Evolutionary conservation across 2,113 vertebrate genomes (phyloP).

Genomic region (Hypomesus transpacificus): DNA sequence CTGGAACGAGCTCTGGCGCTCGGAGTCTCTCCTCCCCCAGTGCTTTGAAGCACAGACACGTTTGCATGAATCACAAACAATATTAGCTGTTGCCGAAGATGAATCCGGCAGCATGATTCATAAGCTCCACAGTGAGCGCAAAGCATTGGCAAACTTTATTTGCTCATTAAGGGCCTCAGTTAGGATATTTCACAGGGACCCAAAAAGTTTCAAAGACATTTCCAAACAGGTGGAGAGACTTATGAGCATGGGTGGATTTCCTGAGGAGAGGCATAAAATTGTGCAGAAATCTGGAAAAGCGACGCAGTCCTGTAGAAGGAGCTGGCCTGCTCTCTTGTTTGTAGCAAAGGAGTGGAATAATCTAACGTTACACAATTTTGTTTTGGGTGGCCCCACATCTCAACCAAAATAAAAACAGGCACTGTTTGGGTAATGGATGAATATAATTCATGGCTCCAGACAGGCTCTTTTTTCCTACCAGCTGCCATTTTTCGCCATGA

Average conservation of each 20-base stretch:
- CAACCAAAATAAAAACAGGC: constrained; percentile 59
- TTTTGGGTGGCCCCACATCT: constrained; percentile 70
- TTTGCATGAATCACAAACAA: constrained; percentile 60
- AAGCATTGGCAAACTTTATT: constrained; percentile 50
- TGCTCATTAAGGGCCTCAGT: constrained; percentile 58
- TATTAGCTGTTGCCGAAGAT: constrained; percentile 59
- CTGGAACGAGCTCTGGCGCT: constrained; percentile 36
- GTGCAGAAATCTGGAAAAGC: constrained; percentile 60
- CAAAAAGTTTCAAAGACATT: constrained; percentile 59
- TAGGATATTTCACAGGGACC: constrained; percentile 62
- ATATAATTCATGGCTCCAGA: constrained; percentile 62
- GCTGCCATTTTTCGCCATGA: constrained; percentile 58
- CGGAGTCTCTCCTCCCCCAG: constrained; percentile 41
- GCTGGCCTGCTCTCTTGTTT: constrained; percentile 56
- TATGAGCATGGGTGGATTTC: constrained; percentile 68
- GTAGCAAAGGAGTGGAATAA: constrained; percentile 68
- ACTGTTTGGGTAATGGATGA: constrained; percentile 57
- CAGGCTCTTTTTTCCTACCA: constrained; percentile 48
- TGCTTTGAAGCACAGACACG: constrained; percentile 32
- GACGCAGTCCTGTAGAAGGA: constrained; percentile 42
- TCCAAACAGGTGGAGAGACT: constrained; percentile 75
- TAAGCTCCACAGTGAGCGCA: constrained; percentile 45
- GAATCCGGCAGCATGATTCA: constrained; percentile 62
- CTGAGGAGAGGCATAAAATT: constrained; percentile 66
- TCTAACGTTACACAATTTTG: constrained; percentile 66